Conservation (phyloP, 2,888 invertebrate genomes). For the Craniophora ligustri region DNA sequence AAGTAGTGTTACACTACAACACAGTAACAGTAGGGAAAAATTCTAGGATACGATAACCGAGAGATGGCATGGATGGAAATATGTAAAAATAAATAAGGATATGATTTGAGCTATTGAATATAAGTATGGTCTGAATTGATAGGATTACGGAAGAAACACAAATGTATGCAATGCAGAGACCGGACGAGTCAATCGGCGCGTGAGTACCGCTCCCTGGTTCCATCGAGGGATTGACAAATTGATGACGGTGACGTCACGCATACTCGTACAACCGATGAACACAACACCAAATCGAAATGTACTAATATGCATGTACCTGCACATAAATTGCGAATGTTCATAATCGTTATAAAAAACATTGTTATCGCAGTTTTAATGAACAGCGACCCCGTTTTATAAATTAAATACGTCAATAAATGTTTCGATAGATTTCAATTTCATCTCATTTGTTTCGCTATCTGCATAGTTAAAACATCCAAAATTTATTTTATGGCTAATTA, state of each 20-base stretch:
- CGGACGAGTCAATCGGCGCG: constrained; percentile 85
- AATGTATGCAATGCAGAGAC: constrained; percentile 67
- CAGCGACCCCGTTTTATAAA: constrained; percentile 47
- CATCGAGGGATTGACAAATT: constrained; percentile 73
- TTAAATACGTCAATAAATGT: constrained; percentile 43
- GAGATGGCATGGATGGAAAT: no score
- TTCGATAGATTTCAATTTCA: constrained; percentile 39
- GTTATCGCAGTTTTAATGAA: constrained; percentile 50
- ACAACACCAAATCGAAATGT: constrained; percentile 46
- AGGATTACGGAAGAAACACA: constrained; percentile 81
- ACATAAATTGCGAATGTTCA: constrained; percentile 20
- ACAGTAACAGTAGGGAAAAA: no score
- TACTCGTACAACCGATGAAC: constrained; percentile 42
- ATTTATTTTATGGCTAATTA: constrained; percentile 9
- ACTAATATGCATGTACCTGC: constrained; percentile 31
- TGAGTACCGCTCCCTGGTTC: constrained; percentile 75
- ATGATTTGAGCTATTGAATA: background rate
- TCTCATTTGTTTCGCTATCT: constrained; percentile 26
- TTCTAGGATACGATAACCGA: no score
- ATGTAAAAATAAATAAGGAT: no score
- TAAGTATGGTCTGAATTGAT: constrained; percentile 32
- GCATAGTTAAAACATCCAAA: constrained; percentile 23
- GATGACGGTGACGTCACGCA: constrained; percentile 53
- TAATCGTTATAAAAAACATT: constrained; percentile 40
- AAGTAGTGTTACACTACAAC: no score